Evolutionary conservation across 2,113 vertebrate genomes (phyloP), one percentile per base, ranked within the genome.

Genomic region (Trichomycterus rosablanca): DNA sequence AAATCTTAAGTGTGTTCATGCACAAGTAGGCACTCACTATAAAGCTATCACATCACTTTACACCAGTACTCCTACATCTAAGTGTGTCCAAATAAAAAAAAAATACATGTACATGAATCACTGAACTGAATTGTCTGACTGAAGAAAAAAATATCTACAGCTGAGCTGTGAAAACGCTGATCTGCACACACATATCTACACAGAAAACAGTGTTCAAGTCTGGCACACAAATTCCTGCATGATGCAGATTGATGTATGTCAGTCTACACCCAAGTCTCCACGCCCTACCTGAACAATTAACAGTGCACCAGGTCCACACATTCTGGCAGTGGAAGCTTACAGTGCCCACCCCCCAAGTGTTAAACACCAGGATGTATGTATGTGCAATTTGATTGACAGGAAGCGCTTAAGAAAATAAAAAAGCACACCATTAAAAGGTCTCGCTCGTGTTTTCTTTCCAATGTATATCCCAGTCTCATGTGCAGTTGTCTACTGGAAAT

Each of bases 401-500:
- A 72, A 67, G 64, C 64, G 39, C 70, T 72, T 49, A 59, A 50
- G 2, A 51, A 28, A 44, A 55, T 48, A 34, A 46, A 48, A 66
- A 56, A 61, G n/a, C 26, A 43, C 58, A 51, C 46, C 45, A 49
- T 48, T 12, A 62, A 67, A 19, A 59, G 49, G 46, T 63, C 39
- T 52, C 52, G 19, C 28, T 40, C 51, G 20, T 44, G 22, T 26
- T 49, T 55, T 39, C 30, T 53, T 59, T 56, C 53, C 56, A 46
- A 62, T 48, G 66, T 32, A 67, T 26, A 39, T 53, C 59, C 70
- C 64, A 53, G 59, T 72, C 64, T 67, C 32, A 50, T 63, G 67
- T 59, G 64, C 51, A 24, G 39, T 22, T 42, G 64, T 66, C 64
- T 48, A 64, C 62, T 55, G 39, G 51, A 46, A 48, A 39, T 55